Conservation (phyloP, 1,140 invertebrate genomes). For the Heliconius melpomene region DNA sequence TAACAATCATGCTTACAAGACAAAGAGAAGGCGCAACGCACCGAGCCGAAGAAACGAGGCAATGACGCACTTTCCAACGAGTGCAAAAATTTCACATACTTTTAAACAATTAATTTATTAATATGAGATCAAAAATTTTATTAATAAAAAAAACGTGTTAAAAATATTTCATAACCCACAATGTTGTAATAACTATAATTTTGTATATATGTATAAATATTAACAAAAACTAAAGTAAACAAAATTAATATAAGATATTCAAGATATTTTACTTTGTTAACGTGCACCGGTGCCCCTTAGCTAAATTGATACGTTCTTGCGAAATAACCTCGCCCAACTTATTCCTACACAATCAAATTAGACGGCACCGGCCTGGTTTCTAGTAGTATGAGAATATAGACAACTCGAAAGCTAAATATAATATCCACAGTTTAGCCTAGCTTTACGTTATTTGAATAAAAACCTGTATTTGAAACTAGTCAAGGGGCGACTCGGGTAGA, state of each 20-base stretch:
- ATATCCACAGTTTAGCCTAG: neutral
- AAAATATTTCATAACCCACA: neutral
- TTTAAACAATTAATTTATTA: constrained; percentile 4
- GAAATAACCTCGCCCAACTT: constrained; percentile 76
- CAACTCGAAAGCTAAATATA: constrained; percentile 11
- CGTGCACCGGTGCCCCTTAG: constrained; percentile 60
- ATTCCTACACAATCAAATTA: constrained; percentile 71
- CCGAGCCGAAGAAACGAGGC: constrained; percentile 46
- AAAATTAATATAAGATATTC: constrained; percentile 18
- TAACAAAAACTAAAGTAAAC: constrained; percentile 18
- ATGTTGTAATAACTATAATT: no score
- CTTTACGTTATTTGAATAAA: constrained; percentile 12
- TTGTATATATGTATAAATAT: neutral
- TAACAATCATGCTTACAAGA: constrained; percentile 59
- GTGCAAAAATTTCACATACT: constrained; percentile 39
- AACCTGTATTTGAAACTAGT: neutral
- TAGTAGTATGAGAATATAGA: constrained; percentile 23
- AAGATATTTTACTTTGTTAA: constrained; percentile 61
- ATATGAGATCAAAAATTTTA: neutral
- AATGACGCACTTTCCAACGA: constrained; percentile 55
- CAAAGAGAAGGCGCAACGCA: constrained; percentile 61
- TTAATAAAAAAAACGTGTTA: neutral
- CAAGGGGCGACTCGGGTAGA: neutral
- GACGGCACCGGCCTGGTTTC: constrained; percentile 48
- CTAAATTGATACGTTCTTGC: constrained; percentile 77